Evolutionary conservation across 2,797 vertebrate genomes (phyloP), one percentile per base, ranked within the genome.

Genomic region (Enteromius paludinosus): DNA sequence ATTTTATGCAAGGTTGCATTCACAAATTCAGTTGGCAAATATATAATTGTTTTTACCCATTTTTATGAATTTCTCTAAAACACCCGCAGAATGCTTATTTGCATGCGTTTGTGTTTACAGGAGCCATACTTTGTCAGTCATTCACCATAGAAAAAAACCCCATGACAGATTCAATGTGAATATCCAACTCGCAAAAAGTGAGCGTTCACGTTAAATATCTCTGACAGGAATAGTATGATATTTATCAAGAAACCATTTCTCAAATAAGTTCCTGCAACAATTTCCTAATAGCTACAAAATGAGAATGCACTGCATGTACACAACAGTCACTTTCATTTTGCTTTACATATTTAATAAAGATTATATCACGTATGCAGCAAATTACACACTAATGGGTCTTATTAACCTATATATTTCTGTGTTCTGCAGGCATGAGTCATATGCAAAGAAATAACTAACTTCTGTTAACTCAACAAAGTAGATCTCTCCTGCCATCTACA

Each of bases 401-500:
- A 65, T 65, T 81, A 65, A 73, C 28, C 43, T 65, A 74, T 77
- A 56, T 68, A 45, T 76, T 20, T 33, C 0, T 25, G 25, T 64
- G 41, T 65, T 68, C 64, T 70, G 65, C 74, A 83, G 41, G 15
- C 65, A 84, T 73, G 82, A 79, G 82, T 79, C 82, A 84, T 56
- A 74, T 47, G 38, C 28, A 23, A 45, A 79, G 33, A 54, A 65
- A 72, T 11, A n/a, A 3, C 45, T 43, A 54, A 41, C 45, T 33
- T 69, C 17, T 4, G 47, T 7, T 52, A 9, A 25, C 6, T 25
- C 18, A 35, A 35, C 15, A 12, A 65, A 45, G 20, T 23, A 2
- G 28, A 20, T 11, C 20, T 83, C 33, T 83, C 4, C 62, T 65
- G 65, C 72, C 81, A 59, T 59, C 85, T 83, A 83, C 33, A 23